A percentile compares a stretch with the other conserved stretches of the same genome.
Evolutionary conservation across 2,113 vertebrate species (phyloP).

Genomic region (Galbula dea): DNA sequence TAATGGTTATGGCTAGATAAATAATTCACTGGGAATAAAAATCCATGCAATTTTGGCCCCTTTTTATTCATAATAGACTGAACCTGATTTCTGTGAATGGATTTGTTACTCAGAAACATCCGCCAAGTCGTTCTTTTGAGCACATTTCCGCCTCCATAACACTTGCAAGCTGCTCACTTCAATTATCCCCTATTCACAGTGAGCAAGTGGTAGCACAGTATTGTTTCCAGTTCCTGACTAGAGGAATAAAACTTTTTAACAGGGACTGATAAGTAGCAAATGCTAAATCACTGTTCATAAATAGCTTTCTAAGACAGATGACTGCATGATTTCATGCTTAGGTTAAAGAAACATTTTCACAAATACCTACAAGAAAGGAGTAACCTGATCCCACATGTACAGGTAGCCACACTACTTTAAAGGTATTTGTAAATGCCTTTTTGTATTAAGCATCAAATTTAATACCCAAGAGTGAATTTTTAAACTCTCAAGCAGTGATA

Average conservation of each 20-base stretch:
- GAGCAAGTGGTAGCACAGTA: background rate
- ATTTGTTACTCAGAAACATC: constrained; percentile 45
- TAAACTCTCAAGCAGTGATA: background rate
- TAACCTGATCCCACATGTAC: background rate
- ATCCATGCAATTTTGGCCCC: background rate
- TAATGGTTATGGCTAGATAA: background rate
- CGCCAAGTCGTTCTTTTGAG: constrained; percentile 28
- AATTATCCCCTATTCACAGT: constrained; percentile 56
- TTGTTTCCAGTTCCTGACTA: constrained; percentile 28
- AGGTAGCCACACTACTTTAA: background rate
- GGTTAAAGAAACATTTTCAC: background rate
- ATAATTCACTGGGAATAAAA: background rate
- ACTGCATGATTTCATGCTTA: background rate
- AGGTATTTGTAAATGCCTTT: background rate
- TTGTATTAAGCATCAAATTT: background rate
- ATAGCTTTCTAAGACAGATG: constrained; percentile 7
- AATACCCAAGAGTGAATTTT: background rate
- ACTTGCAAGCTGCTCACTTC: constrained; percentile 48
- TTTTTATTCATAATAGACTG: background rate
- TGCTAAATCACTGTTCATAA: constrained; percentile 23
- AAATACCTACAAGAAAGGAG: background rate
- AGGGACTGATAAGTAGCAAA: constrained; percentile 25
- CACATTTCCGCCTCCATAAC: constrained; percentile 54
- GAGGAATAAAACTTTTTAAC: constrained; percentile 35
- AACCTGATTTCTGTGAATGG: constrained; percentile 52